phyloP scores from a whole-genome alignment of 2,113 vertebrate species.

The Malurus cyaneus region DNA sequence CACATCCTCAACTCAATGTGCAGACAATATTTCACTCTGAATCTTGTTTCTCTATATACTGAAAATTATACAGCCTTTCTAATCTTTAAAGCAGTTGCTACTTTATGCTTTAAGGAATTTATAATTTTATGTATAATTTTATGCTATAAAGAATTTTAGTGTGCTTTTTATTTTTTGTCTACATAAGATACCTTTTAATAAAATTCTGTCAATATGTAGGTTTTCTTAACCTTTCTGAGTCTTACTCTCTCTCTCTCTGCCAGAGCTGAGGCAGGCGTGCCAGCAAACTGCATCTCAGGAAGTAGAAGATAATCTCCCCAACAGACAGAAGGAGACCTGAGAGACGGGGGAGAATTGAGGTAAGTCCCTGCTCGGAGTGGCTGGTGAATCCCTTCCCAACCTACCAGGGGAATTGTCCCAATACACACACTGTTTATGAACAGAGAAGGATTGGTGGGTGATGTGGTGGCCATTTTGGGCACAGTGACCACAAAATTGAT shows the following conservation, averaged over 20 bases:
- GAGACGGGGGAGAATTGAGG: not conserved
- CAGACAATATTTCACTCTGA: not conserved
- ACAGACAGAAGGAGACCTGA: not conserved
- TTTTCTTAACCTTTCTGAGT: not conserved
- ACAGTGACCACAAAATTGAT: not conserved
- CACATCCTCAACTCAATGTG: not conserved
- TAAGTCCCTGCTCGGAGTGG: rapidly evolving
- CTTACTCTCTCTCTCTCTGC: not conserved
- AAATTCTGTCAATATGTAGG: not conserved
- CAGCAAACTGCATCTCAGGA: not conserved
- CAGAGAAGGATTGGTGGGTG: not conserved
- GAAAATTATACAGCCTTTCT: not conserved
- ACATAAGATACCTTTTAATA: not conserved
- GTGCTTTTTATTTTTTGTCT: not conserved
- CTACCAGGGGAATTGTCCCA: not conserved
- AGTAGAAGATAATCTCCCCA: not conserved
- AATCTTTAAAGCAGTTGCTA: not conserved
- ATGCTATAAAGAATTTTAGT: not conserved
- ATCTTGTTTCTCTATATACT: not conserved
- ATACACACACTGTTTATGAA: not conserved
- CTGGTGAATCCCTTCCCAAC: not conserved
- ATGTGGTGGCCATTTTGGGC: not conserved
- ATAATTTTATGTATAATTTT: not conserved
- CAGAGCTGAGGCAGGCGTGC: rapidly evolving
- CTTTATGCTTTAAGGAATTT: not conserved